phyloP scores from a whole-genome alignment of 2,888 invertebrate species.

The Microchrysa polita region DNA sequence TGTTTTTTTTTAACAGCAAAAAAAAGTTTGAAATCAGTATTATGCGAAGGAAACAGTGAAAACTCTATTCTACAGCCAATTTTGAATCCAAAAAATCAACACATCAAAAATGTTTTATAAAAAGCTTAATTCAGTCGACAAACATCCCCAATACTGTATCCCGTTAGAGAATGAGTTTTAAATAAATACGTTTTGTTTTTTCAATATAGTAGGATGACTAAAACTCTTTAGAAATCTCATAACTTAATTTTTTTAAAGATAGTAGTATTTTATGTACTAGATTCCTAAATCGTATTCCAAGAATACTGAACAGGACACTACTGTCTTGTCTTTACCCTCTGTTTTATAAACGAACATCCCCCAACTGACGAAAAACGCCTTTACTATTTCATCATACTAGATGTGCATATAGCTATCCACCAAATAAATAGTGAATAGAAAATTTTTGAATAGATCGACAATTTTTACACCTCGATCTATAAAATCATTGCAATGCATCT shows the following conservation, averaged over 20 bases:
- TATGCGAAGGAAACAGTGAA: too few species aligned
- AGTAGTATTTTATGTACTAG: conserved; percentile 16
- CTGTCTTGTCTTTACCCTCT: too few species aligned
- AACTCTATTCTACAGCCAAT: too few species aligned
- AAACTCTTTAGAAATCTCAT: background rate
- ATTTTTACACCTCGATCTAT: background rate
- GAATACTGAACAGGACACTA: background rate
- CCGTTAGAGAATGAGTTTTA: conserved; percentile 28
- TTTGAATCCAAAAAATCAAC: background rate
- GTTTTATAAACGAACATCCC: too few species aligned
- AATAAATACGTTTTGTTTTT: conserved; percentile 20
- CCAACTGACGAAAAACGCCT: too few species aligned
- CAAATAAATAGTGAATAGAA: background rate
- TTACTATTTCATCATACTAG: background rate
- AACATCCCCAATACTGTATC: background rate
- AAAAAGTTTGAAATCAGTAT: too few species aligned
- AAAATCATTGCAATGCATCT: conserved; percentile 39
- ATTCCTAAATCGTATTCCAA: background rate
- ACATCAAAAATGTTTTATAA: too few species aligned
- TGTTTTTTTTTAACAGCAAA: too few species aligned
- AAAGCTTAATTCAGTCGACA: conserved; percentile 26
- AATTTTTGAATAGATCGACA: background rate
- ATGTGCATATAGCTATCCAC: background rate
- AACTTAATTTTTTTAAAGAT: conserved; percentile 7
- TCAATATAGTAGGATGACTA: conserved; percentile 5